Evolutionary conservation across 2,888 invertebrate genomes (phyloP).

Genomic region (Meghimatium bilineatum): DNA sequence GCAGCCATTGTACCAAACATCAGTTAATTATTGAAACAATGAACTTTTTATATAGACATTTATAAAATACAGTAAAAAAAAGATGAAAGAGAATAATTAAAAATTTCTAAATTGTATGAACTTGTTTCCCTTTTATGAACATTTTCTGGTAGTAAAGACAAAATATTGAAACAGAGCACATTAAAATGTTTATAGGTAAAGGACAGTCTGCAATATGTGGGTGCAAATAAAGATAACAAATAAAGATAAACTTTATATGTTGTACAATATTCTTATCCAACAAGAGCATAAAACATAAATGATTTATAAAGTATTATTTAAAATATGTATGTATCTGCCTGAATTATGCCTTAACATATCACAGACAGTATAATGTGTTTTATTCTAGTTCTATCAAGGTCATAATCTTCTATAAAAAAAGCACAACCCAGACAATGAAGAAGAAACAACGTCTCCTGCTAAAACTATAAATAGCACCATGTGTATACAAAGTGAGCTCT

Average conservation of each 20-base stretch:
- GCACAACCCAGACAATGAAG: not conserved
- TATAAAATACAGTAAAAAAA: too few relatives aligned
- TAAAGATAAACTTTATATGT: not conserved
- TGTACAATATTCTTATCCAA: not conserved
- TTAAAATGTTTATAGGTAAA: not conserved
- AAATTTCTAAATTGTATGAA: too few relatives aligned
- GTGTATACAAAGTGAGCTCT: conserved; percentile 8
- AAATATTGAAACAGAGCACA: not conserved
- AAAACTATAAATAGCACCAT: conserved; percentile 14
- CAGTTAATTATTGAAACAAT: too few relatives aligned
- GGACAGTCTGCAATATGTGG: not conserved
- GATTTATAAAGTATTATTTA: not conserved
- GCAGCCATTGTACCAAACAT: too few relatives aligned
- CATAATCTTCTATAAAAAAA: not conserved
- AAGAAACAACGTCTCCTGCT: not conserved
- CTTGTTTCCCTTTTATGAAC: too few relatives aligned
- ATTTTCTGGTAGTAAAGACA: too few relatives aligned
- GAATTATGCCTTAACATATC: not conserved
- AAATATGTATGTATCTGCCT: not conserved
- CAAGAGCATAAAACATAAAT: not conserved
- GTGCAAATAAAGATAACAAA: not conserved
- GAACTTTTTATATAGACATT: too few relatives aligned
- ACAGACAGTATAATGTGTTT: not conserved
- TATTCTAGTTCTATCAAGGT: not conserved
- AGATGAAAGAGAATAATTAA: too few relatives aligned